Percentiles rank a stretch among this genome's conserved stretches.
phyloP scores from a whole-genome alignment of 37 sponge, comb jelly and placozoan genomes.

The Chondrosia reniformis region DNA sequence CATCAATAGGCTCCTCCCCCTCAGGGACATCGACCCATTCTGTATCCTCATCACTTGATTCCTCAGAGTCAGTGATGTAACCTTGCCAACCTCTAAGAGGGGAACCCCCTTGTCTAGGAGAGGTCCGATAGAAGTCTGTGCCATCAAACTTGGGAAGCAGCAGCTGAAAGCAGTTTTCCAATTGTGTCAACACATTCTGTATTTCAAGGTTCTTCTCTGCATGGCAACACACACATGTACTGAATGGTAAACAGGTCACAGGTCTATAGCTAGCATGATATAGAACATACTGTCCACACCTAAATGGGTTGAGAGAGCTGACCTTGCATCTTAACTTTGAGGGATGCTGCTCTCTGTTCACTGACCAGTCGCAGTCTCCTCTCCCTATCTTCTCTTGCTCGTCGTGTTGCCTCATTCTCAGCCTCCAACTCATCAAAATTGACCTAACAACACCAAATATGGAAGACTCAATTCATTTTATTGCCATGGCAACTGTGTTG shows the following conservation, averaged over 20 bases:
- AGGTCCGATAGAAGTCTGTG: conserved; percentile 23
- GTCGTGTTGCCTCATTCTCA: conserved; percentile 32
- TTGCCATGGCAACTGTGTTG: too few relatives aligned
- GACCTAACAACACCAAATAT: conserved; percentile 34
- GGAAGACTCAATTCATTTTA: too few relatives aligned
- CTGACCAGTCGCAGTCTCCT: conserved; percentile 30
- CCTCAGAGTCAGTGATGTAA: neutral
- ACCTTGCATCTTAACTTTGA: conserved; percentile 56
- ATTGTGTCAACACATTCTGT: conserved; percentile 40
- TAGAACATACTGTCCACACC: neutral
- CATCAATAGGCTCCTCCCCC: neutral
- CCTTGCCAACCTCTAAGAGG: neutral
- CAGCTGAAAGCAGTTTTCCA: conserved; percentile 66
- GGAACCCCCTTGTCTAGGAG: neutral
- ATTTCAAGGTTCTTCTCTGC: conserved; percentile 48
- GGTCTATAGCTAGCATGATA: neutral
- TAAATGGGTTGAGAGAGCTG: neutral
- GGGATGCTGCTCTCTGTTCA: conserved; percentile 40
- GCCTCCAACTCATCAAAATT: conserved; percentile 69
- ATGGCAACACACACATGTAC: too few relatives aligned
- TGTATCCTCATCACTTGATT: neutral
- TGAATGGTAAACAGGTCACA: neutral
- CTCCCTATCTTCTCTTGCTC: conserved; percentile 41
- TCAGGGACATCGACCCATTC: conserved; percentile 1
- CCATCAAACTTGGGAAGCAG: conserved; percentile 59